These are phyloP conservation scores for Varecia variegata DNA, from an alignment of 2,797 vertebrate genomes.

Conservation along the genomic window DNA sequence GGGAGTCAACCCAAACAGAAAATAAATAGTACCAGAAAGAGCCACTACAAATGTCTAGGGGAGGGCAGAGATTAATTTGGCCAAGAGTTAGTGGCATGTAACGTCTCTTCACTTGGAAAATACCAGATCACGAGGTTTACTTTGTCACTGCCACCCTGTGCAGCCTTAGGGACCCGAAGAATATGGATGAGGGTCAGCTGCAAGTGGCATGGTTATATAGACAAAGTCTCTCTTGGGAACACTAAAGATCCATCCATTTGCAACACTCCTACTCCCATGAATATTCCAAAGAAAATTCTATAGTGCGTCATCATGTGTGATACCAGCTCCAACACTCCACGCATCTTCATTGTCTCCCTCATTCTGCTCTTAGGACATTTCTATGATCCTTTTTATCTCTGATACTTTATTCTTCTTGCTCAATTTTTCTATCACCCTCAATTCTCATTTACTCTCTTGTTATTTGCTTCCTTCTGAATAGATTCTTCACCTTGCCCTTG, in stretches of 20 bases:
- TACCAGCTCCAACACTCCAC: accelerated
- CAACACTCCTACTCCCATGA: background rate
- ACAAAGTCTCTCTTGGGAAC: background rate
- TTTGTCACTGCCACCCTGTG: background rate
- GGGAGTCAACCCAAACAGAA: background rate
- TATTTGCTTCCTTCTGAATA: background rate
- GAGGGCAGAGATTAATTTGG: background rate
- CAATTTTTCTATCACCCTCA: background rate
- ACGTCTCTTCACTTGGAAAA: background rate
- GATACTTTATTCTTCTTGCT: background rate
- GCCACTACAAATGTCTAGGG: background rate
- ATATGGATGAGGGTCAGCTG: background rate
- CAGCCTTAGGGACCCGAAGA: background rate
- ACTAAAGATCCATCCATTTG: background rate
- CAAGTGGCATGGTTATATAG: background rate
- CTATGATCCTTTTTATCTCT: background rate
- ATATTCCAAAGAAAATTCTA: background rate
- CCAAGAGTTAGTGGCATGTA: background rate
- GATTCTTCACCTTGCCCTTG: background rate
- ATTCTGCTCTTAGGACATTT: background rate
- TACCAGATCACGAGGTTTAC: background rate
- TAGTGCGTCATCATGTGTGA: background rate
- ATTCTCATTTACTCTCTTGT: background rate
- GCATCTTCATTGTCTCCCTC: accelerated
- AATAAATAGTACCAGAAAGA: background rate